Conservation (phyloP, 2,888 invertebrate species). For the Nomada ferruginata region DNA sequence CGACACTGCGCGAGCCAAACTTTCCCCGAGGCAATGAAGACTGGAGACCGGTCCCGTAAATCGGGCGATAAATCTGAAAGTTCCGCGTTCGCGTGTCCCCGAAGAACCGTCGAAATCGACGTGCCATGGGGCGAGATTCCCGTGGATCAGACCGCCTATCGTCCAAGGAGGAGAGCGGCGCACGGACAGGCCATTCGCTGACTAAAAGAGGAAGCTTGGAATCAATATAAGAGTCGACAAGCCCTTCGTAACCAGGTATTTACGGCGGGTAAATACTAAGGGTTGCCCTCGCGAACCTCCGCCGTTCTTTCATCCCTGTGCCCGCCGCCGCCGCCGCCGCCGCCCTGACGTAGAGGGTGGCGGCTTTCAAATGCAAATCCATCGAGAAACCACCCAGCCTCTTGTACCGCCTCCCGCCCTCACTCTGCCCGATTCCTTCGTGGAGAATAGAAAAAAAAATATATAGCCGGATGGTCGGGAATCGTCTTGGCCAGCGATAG, state of each 20-base stretch:
- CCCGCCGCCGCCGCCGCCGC: slow-evolving; percentile 44
- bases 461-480: slow-evolving; percentile 20
- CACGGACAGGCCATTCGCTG: slow-evolving; percentile 6
- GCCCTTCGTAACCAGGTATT: slow-evolving; percentile 76
- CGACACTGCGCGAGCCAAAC: slow-evolving; percentile 52
- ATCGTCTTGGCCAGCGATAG: slow-evolving; percentile 36
- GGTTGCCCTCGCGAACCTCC: slow-evolving; percentile 48
- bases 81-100: slow-evolving; percentile 58
- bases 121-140: slow-evolving; percentile 19
- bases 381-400: slow-evolving; percentile 59
- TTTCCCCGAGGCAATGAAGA: slow-evolving; percentile 57
- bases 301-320: slow-evolving; percentile 67
- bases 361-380: slow-evolving; percentile 81
- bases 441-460: slow-evolving; percentile 33
- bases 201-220: slow-evolving; percentile 51
- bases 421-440: slow-evolving; percentile 17
- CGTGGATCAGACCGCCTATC: slow-evolving; percentile 22
- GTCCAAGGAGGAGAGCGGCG: slow-evolving; percentile 6
- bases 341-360: slow-evolving; percentile 26
- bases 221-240: slow-evolving; percentile 74
- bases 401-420: slow-evolving; percentile 1
- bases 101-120: slow-evolving; percentile 59
- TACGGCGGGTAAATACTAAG: slow-evolving; percentile 76
- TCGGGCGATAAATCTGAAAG: slow-evolving; percentile 71
- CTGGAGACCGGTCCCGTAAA: slow-evolving; percentile 57